Evolutionary conservation across 2,797 vertebrate species (phyloP).

Genomic region (Hozukius guyotensis): DNA sequence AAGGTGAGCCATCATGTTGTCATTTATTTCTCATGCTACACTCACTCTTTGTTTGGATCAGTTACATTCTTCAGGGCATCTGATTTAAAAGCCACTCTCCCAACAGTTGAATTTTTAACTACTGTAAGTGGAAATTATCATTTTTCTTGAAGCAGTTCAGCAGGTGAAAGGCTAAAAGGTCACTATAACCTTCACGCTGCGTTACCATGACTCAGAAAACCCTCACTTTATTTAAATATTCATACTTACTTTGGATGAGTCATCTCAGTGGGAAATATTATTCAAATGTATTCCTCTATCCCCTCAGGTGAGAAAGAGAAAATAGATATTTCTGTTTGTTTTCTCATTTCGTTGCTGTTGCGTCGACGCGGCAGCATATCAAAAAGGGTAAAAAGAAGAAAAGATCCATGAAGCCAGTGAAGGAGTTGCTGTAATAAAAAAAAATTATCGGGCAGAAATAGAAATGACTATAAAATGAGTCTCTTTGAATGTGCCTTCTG

Average conservation of each 20-base stretch:
- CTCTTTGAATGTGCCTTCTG: slow-evolving; percentile 44
- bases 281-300: slow-evolving; percentile 74
- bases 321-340: slow-evolving; percentile 72
- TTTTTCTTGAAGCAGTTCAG: slow-evolving; percentile 16
- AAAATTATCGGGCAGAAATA: slow-evolving; percentile 53
- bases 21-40: not conserved
- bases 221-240: slow-evolving; percentile 54
- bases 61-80: not conserved
- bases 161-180: slow-evolving; percentile 55
- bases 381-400: slow-evolving; percentile 60
- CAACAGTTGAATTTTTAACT: not conserved
- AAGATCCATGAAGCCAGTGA: slow-evolving; percentile 28
- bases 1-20: slow-evolving; percentile 84
- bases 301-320: slow-evolving; percentile 66
- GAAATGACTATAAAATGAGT: slow-evolving; percentile 70
- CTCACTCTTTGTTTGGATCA: not conserved
- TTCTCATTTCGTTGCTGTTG: slow-evolving; percentile 63
- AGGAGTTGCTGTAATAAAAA: slow-evolving; percentile 59
- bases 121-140: not conserved
- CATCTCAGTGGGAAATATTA: slow-evolving; percentile 65
- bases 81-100: not conserved
- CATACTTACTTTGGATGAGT: slow-evolving; percentile 63
- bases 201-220: slow-evolving; percentile 41
- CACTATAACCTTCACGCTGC: slow-evolving; percentile 26
- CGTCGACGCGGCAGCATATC: slow-evolving; percentile 59